phyloP scores from a whole-genome alignment of 2,113 vertebrate species.

The Porphyrio hochstetteri region DNA sequence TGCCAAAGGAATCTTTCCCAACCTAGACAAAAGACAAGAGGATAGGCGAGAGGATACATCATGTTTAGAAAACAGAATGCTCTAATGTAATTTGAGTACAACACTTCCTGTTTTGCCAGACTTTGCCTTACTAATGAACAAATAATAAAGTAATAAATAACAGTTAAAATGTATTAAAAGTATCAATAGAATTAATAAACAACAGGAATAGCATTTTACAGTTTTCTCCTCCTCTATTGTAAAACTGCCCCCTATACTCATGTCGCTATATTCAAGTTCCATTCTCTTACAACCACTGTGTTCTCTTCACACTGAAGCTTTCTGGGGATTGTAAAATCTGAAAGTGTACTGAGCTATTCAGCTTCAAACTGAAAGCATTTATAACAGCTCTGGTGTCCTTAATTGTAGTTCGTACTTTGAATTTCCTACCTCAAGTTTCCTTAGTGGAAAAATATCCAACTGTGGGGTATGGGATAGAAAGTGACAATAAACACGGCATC shows the following conservation, averaged over 20 bases:
- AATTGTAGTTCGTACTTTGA: not conserved
- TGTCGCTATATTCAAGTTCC: not conserved
- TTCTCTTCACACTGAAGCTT: not conserved
- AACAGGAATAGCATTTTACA: not conserved
- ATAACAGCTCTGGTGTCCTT: not conserved
- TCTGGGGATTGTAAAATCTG: not conserved
- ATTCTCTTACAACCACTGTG: not conserved
- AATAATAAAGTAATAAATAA: not conserved
- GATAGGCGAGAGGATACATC: not conserved
- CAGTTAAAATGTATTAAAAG: not conserved
- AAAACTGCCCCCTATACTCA: not conserved
- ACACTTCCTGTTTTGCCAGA: slow-evolving; percentile 5
- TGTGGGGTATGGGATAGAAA: not conserved
- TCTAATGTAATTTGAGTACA: slow-evolving; percentile 34
- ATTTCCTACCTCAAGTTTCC: not conserved
- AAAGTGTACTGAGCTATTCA: not conserved
- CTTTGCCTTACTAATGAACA: not conserved
- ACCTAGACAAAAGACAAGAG: slow-evolving; percentile 82
- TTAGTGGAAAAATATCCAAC: not conserved
- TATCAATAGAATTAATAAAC: not conserved
- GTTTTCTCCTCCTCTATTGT: not conserved
- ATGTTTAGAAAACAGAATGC: slow-evolving; percentile 44
- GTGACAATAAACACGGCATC: not conserved
- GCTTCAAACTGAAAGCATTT: not conserved
- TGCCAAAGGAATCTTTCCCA: slow-evolving; percentile 96